phyloP scores from a whole-genome alignment of 1,140 invertebrate species.

The Limonius californicus region DNA sequence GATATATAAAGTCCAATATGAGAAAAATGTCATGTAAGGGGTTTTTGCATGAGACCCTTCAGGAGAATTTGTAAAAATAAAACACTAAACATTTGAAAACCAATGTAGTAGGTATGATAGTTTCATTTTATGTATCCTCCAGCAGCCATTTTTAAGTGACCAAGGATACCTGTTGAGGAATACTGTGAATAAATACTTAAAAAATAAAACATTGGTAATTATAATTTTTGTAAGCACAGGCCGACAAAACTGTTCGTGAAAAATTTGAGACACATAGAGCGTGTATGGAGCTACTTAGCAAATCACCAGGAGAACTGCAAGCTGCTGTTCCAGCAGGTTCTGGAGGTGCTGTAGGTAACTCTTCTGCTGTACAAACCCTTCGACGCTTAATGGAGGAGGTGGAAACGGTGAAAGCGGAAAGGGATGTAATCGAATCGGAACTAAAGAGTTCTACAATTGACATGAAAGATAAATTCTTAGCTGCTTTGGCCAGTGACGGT shows the following conservation, averaged over 20 bases:
- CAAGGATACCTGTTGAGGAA: too few species aligned
- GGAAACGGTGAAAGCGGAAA: slow-evolving; percentile 81
- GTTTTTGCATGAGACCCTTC: too few species aligned
- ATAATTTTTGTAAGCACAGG: slow-evolving; percentile 33
- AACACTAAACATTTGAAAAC: too few species aligned
- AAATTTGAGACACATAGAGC: slow-evolving; percentile 80
- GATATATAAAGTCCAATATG: too few species aligned
- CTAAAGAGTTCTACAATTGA: slow-evolving; percentile 80
- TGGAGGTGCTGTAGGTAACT: slow-evolving; percentile 49
- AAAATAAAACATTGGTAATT: neutral
- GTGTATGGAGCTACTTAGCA: slow-evolving; percentile 79
- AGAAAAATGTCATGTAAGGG: too few species aligned
- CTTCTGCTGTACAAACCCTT: slow-evolving; percentile 63
- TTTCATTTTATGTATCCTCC: too few species aligned
- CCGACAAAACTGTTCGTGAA: slow-evolving; percentile 71
- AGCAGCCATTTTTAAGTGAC: too few species aligned
- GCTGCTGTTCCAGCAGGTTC: slow-evolving; percentile 59
- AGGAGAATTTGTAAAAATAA: too few species aligned
- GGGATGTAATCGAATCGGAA: slow-evolving; percentile 84
- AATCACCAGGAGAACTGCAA: slow-evolving; percentile 62
- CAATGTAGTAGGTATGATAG: too few species aligned
- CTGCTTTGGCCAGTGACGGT: slow-evolving; percentile 77
- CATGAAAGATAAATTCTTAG: slow-evolving; percentile 80
- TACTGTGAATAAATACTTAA: too few species aligned
- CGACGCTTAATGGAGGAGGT: slow-evolving; percentile 81